Base-by-base conservation (phyloP, 1,140 invertebrate genomes). In the Hypsibius dujardini region DNA sequence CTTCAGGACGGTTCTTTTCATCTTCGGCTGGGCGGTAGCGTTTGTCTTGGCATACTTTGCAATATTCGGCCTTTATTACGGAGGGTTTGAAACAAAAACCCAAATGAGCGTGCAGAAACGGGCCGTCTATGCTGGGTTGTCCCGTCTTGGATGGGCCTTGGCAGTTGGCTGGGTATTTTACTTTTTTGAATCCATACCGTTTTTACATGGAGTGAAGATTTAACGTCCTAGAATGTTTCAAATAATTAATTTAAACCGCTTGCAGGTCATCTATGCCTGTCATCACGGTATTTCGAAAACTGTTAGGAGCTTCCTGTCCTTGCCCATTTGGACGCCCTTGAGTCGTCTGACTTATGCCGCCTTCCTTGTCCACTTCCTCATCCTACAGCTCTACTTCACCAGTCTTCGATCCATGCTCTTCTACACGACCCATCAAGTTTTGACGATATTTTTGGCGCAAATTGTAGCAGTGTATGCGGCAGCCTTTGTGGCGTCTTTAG, bases 311-410 rank as follows among this genome's bases (percentile, higher is more conserved):
- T 15, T 67, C 62, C 42, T 67, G 62, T 12, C 12, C 42, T 45
- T 42, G 62, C 62, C 12, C 12, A 15, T 67, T 42, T 67, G 62
- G 62, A 12, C 12, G 7, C 62, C 62, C 3, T 42, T 67, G 12
- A 67, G 62, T 42, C 12, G 45, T 67, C 42, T 67, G 3, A 67
- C 62, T 45, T 67, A 67, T 45, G 62, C 12, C 12, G 62, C 62
- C 3, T 67, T 15, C 42, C 42, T 67, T 3, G 62, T 67, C 12
- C 62, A 67, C 42, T 15, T 67, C 12, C 62, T 67, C 12, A 67
- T 42, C 42, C 62, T 67, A 12, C 62, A 67, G 62, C 62, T 67
- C 3, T 67, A 67, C 42, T 67, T 67, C 42, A 42, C 62, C 62
- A 67, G 62, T 45, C 62, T 15, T 12, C 62, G 62, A 15, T 42